Conservation (phyloP, 2,888 invertebrate species). For the Meandrusa payeni region DNA sequence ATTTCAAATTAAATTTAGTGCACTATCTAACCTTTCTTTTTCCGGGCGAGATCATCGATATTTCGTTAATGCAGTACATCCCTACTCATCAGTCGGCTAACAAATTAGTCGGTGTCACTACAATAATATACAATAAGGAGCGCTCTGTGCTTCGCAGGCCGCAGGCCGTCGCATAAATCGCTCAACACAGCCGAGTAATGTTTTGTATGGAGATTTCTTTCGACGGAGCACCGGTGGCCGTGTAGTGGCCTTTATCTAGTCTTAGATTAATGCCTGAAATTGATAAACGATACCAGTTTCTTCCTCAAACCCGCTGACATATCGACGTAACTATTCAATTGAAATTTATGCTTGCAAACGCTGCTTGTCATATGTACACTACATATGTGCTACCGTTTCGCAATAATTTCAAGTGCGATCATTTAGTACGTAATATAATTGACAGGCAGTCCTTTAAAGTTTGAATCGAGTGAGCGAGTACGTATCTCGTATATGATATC, state of each 20-base stretch:
- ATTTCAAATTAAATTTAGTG: background rate
- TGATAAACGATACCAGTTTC: slow-evolving; percentile 52
- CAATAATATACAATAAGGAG: slow-evolving; percentile 77
- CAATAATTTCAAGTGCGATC: background rate
- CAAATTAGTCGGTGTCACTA: slow-evolving; percentile 80
- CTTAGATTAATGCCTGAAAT: slow-evolving; percentile 72
- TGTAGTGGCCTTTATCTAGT: slow-evolving; percentile 74
- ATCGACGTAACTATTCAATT: slow-evolving; percentile 34
- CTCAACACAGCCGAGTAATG: slow-evolving; percentile 74
- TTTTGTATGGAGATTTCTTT: slow-evolving; percentile 81
- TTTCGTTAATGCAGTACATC: slow-evolving; percentile 23
- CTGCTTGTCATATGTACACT: slow-evolving; percentile 7
- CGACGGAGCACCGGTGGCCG: slow-evolving; percentile 61
- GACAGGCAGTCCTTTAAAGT: slow-evolving; percentile 36
- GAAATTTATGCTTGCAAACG: slow-evolving; percentile 28
- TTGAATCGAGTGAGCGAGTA: slow-evolving; percentile 50
- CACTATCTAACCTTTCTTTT: background rate
- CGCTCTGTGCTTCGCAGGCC: slow-evolving; percentile 56
- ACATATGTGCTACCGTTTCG: background rate
- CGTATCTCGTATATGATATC: slow-evolving; percentile 70
- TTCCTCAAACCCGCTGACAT: slow-evolving; percentile 31
- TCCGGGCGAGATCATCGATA: slow-evolving; percentile 16
- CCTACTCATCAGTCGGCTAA: slow-evolving; percentile 72
- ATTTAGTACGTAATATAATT: slow-evolving; percentile 19
- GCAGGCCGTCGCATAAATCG: slow-evolving; percentile 74